Conservation (phyloP, 2,888 invertebrate species). For the Hydraecia micacea region DNA sequence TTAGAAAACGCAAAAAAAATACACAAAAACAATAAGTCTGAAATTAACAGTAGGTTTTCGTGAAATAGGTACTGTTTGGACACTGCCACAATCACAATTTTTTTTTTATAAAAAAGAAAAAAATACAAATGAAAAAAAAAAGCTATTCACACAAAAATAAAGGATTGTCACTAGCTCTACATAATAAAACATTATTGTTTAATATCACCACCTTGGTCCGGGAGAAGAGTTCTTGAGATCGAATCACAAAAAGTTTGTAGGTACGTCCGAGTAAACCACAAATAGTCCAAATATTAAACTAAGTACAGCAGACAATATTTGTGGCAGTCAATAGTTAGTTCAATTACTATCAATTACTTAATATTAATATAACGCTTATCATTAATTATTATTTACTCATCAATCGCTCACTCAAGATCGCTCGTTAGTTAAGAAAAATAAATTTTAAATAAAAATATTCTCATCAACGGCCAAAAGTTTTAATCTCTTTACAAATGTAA, state of each 20-base stretch:
- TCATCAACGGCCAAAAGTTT: slow-evolving; percentile 88
- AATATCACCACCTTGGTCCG: slow-evolving; percentile 81
- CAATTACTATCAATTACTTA: slow-evolving; percentile 77
- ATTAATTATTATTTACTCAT: slow-evolving; percentile 74
- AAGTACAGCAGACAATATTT: slow-evolving; percentile 71
- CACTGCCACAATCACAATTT: background rate
- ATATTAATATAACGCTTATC: slow-evolving; percentile 84
- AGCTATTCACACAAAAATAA: slow-evolving; percentile 5
- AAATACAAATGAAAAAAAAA: slow-evolving; percentile 22
- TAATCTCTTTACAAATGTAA: slow-evolving; percentile 88
- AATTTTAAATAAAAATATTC: slow-evolving; percentile 86
- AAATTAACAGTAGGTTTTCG: background rate
- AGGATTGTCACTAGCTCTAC: slow-evolving; percentile 52
- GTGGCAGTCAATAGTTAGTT: slow-evolving; percentile 77
- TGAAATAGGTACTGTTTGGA: background rate
- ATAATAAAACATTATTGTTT: slow-evolving; percentile 49
- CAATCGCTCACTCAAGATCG: slow-evolving; percentile 82
- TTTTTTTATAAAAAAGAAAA: background rate
- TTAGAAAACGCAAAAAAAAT: slow-evolving; percentile 15
- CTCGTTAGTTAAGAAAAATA: slow-evolving; percentile 82
- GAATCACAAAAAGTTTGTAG: slow-evolving; percentile 76
- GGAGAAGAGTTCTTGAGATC: slow-evolving; percentile 69
- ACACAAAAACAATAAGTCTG: background rate
- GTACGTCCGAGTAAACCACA: slow-evolving; percentile 77
- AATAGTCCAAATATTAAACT: slow-evolving; percentile 73